Evolutionary conservation across 1,140 invertebrate genomes (phyloP).

Genomic region (Chionoecetes opilio): DNA sequence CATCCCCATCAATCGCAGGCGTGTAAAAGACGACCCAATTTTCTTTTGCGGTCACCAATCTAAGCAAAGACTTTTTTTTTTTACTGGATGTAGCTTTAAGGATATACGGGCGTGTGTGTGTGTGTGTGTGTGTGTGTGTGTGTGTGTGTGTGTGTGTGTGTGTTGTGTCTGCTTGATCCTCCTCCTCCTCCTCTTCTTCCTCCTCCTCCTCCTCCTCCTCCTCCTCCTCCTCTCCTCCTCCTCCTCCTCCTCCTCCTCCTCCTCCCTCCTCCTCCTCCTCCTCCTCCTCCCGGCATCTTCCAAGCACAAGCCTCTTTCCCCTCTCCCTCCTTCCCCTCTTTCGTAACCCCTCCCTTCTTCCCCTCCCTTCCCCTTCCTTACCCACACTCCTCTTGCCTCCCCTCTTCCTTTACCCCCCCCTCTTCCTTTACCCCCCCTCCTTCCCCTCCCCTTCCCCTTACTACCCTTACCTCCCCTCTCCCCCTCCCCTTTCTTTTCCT

Average conservation of each 20-base stretch:
- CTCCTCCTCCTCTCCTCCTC: no score
- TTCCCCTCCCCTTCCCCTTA: background rate
- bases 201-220: background rate
- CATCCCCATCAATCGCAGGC: no score
- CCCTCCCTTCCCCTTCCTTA: no score
- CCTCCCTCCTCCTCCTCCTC: background rate
- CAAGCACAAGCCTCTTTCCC: background rate
- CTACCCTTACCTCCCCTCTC: no score
- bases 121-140: background rate
- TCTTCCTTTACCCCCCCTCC: no score
- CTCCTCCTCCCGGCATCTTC: background rate
- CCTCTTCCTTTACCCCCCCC: background rate
- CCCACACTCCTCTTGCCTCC: background rate
- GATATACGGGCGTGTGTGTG: background rate
- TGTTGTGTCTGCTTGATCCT: background rate
- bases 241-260: background rate
- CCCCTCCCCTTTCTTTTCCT: background rate
- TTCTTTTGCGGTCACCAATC: no score
- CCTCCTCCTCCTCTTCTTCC: no score
- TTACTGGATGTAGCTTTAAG: background rate
- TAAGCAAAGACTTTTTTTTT: no score
- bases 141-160: conserved; percentile 83
- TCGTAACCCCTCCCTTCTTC: background rate
- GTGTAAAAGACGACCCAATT: no score
- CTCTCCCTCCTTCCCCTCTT: background rate